Percentiles rank a stretch among this genome's conserved stretches.
Evolutionary conservation across 1,140 invertebrate genomes (phyloP).

Genomic region (Drosophila orosa): DNA sequence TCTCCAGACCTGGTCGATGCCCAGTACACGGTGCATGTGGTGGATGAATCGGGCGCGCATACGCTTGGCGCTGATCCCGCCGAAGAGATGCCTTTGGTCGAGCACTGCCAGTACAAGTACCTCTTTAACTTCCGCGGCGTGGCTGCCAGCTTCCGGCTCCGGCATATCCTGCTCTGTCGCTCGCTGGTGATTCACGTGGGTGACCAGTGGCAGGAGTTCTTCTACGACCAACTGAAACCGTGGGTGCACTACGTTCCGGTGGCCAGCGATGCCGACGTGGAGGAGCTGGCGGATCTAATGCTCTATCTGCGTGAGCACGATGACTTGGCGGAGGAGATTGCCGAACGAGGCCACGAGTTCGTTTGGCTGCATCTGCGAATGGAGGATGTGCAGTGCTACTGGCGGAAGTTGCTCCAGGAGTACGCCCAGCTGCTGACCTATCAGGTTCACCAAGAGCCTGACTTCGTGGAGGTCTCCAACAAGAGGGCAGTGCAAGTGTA

Average conservation of each 20-base stretch:
- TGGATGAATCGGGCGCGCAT: conserved; percentile 94
- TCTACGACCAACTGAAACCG: conserved; percentile 95
- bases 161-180: conserved; percentile 97
- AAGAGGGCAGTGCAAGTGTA: conserved; percentile 15
- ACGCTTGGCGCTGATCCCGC: conserved; percentile 93
- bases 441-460: conserved; percentile 85
- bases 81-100: conserved; percentile 93
- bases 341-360: conserved; percentile 91
- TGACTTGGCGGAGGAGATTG: conserved; percentile 90
- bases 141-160: conserved; percentile 98
- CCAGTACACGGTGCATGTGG: conserved; percentile 98
- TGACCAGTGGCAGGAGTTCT: conserved; percentile 98
- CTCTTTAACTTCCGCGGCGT: conserved; percentile 98
- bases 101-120: conserved; percentile 97
- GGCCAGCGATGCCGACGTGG: conserved; percentile 87
- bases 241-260: conserved; percentile 99
- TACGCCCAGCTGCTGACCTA: conserved; percentile 92
- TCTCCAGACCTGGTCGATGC: conserved; percentile 94
- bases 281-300: conserved; percentile 89
- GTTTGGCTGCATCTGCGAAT: conserved; percentile 93
- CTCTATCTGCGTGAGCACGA: conserved; percentile 93
- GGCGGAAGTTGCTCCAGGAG: conserved; percentile 90
- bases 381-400: conserved; percentile 94
- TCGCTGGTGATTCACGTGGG: conserved; percentile 98
- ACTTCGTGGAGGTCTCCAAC: neutral